Evolutionary conservation across 1,140 invertebrate genomes (phyloP), one percentile per base, ranked within the genome.

Genomic region (Drosophila lini): DNA sequence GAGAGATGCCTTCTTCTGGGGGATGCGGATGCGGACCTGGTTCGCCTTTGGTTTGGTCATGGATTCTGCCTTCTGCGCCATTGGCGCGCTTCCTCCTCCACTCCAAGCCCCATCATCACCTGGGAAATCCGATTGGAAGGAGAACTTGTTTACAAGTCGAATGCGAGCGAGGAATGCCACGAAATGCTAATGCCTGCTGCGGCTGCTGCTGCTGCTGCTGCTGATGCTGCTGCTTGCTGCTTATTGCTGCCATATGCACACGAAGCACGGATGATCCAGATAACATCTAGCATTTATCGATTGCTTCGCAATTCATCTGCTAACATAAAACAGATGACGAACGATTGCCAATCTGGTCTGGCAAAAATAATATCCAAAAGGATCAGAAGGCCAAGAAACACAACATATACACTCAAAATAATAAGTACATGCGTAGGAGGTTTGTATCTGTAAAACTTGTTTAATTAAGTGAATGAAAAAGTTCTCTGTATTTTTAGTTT

Each of bases 301-400:
- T 74, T 28, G 56, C 65, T 53, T 52, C 45, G 62, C 80, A 80
- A 82, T 67, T 73, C 75, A 80, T 85, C 60, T 60, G 76, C 81
- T 88, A 88, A 88, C 83, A 88, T 89, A 89, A 88, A 88, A 63
- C 83, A 88, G 83, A 88, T 88, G 83, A 88, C 64, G 84, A 78
- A 47, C 80, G 84, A 55, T 22, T 10, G 32, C 71, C 82, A 81
- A 82, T 80, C 68, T 57, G 36, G 55, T 38, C 48, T 42, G 59
- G 40, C 28, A 31, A 71, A 40, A 36, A 25, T 19, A 25, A 19
- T 53, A 69, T 60, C 19, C 6, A 62, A 22, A 9, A 40, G 53
- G 32, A 38, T 55, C 52, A 55, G 32, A 25, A 55, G 52, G 34
- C 7, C 52, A 3, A 32, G 15, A 31, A n/a, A 16, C n/a, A 3